A percentile compares a stretch with the other conserved stretches of the same genome.
phyloP scores from a whole-genome alignment of 2,888 invertebrate genomes.

The Caenorhabditis macrosperma region DNA sequence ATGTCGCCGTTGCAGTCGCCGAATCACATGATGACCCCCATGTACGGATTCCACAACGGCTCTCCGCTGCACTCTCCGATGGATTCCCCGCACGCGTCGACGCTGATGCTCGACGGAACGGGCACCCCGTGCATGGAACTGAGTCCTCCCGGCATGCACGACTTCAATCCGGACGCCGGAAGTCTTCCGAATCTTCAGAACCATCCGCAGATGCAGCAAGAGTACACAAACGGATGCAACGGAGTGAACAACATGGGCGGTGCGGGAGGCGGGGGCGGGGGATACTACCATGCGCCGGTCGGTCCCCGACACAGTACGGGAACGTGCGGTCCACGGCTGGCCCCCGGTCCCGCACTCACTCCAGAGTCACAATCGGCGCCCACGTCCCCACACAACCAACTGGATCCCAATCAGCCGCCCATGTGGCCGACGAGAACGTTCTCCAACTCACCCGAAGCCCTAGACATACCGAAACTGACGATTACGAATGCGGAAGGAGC shows the following conservation, averaged over 20 bases:
- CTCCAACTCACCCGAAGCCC: conserved; percentile 54
- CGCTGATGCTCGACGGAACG: conserved; percentile 62
- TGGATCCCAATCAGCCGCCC: conserved; percentile 61
- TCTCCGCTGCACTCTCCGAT: conserved; percentile 64
- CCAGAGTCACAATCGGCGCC: conserved; percentile 76
- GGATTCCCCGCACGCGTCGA: conserved; percentile 64
- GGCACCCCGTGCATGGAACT: conserved; percentile 65
- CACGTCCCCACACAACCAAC: conserved; percentile 70
- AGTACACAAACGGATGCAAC: conserved; percentile 35
- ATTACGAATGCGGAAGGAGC: conserved; percentile 77
- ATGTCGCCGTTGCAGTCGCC: conserved; percentile 60
- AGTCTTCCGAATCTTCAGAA: conserved; percentile 51
- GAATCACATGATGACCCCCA: conserved; percentile 61
- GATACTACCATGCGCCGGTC: conserved; percentile 52
- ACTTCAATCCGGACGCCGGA: conserved; percentile 42
- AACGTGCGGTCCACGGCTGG: conserved; percentile 65
- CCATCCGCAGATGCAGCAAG: conserved; percentile 27
- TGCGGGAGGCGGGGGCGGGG: neutral
- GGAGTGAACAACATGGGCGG: conserved; percentile 11
- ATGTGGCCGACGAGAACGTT: conserved; percentile 70
- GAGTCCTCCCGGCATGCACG: conserved; percentile 61
- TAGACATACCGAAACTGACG: conserved; percentile 72
- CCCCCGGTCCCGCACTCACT: conserved; percentile 61
- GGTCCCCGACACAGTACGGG: conserved; percentile 67
- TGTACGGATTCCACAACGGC: conserved; percentile 59